Percentiles rank a stretch among this genome's conserved stretches.
These are phyloP conservation scores for Chiloscyllium punctatum DNA, from an alignment of 2,797 vertebrate species.

Conservation along the genomic window DNA sequence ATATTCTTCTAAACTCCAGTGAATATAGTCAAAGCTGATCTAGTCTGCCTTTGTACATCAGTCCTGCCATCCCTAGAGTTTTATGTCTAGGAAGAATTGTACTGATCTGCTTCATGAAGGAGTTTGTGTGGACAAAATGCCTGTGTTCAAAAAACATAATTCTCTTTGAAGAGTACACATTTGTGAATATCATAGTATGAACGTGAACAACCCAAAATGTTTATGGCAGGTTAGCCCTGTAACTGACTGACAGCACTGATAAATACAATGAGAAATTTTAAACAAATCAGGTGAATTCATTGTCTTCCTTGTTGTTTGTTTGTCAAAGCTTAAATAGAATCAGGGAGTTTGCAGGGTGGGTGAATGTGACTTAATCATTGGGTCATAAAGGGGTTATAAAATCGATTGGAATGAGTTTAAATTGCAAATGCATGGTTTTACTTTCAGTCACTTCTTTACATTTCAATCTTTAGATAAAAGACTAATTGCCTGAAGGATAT, in stretches of 20 bases:
- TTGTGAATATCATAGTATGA: too few species aligned
- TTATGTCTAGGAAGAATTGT: neutral
- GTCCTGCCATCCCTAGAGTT: neutral
- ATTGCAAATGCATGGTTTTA: neutral
- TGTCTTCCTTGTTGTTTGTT: neutral
- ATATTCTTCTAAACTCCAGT: too few species aligned
- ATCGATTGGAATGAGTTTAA: neutral
- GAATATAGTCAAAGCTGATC: too few species aligned
- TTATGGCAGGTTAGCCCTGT: neutral
- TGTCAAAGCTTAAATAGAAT: neutral
- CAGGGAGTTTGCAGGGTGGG: neutral
- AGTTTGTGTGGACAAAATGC: neutral
- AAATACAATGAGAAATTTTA: neutral
- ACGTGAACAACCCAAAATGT: neutral
- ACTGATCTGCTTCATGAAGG: neutral
- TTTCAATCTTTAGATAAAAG: neutral
- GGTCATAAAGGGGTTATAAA: neutral
- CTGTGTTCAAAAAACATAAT: too few species aligned
- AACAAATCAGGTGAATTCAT: neutral
- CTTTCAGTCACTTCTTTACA: neutral
- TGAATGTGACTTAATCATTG: neutral
- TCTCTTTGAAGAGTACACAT: too few species aligned
- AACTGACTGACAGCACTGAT: neutral
- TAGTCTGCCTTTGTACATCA: too few species aligned
- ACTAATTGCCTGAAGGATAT: neutral